A percentile compares a stretch with the other conserved stretches of the same genome.
Evolutionary conservation across 2,113 vertebrate species (phyloP).

Genomic region (Ictidomys tridecemlineatus): DNA sequence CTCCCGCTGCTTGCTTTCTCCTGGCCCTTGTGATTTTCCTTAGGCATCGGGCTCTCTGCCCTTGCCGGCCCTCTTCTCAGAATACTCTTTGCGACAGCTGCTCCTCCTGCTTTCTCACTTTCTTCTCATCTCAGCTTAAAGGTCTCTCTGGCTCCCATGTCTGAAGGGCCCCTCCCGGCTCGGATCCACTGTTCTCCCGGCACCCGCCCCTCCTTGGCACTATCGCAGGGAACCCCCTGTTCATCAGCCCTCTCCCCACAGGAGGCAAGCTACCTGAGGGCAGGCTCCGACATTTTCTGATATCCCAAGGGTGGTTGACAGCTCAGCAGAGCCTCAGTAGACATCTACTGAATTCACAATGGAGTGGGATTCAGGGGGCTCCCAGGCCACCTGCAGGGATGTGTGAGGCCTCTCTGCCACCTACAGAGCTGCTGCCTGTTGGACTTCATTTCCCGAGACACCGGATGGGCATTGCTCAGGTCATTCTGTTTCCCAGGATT

Average conservation of each 20-base stretch:
- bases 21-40: background rate
- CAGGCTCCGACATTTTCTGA: background rate
- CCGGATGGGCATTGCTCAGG: fast-evolving
- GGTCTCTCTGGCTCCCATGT: background rate
- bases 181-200: too few species aligned
- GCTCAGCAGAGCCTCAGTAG: too few species aligned
- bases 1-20: background rate
- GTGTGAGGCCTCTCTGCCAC: background rate
- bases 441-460: background rate
- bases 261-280: background rate
- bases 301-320: too few species aligned
- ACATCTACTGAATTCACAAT: too few species aligned
- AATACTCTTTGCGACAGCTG: background rate
- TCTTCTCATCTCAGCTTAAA: background rate
- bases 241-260: too few species aligned
- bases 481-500: background rate
- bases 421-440: background rate
- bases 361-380: background rate
- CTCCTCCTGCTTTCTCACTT: background rate
- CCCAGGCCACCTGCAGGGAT: background rate
- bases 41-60: background rate
- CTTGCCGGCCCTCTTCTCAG: background rate
- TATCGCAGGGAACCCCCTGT: too few species aligned
- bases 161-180: background rate
- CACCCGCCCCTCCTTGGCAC: too few species aligned